Base-by-base conservation (phyloP, 2,113 vertebrate species). In the Athene noctua region DNA sequence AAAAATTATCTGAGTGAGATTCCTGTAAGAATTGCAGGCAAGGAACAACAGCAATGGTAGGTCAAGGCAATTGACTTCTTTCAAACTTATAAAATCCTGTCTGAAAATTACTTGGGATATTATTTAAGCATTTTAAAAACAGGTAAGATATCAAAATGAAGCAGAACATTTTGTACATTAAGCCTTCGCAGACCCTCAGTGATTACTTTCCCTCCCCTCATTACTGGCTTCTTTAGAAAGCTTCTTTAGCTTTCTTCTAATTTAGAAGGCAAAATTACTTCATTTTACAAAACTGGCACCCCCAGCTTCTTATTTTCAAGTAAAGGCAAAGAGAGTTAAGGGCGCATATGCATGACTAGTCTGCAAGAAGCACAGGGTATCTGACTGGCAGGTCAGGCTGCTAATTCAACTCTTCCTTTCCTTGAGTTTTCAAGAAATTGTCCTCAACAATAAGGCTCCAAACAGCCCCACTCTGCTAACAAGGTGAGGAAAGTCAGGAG, bases 41-140 rank as follows among this genome's bases (percentile, higher is more conserved):
- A 36, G 17, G 87, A 94, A 52, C 36, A 88, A 63, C 47, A 93
- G 52, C 44, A 68, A 62, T n/a, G n/a, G 54, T 32, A 94, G 91
- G 96, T 97, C 92, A 92, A 96, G 86, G 86, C 88, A 97, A 94
- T 82, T 95, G 91, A 91, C 91, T 91, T 91, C 70, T 67, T 67
- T 38, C 61, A 21, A 87, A 49, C 62, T 85, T 83, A 83, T 86
- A 90, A 93, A 84, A 57, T 80, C 13, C 77, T 87, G 52, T 25
- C 54, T 72, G 94, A 89, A 96, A 95, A 92, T 94, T 18, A 82
- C 67, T 90, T 79, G 46, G 61, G 73, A 57, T 94, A 85, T 85
- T 91, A 95, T 79, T 96, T 65, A 84, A 84, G 34, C 49, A 91
- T 92, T 89, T 95, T 82, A 44, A 87, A 95, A 94, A 84, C 80